Base-by-base conservation (phyloP, 2,888 invertebrate species). In the Xylocampa areola region DNA sequence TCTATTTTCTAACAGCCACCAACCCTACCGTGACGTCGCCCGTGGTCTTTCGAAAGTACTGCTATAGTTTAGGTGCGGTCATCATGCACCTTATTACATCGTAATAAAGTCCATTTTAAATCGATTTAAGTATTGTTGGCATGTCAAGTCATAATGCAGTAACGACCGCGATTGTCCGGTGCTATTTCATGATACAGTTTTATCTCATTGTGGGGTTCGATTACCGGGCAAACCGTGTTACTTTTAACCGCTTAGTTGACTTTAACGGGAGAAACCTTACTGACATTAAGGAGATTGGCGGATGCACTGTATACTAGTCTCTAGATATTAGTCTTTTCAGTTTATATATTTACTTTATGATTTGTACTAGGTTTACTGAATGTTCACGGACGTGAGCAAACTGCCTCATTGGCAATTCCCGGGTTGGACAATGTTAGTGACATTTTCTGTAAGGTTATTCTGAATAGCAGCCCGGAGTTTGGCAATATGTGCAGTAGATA, bases 131-230 rank as follows among this genome's bases (percentile, higher is more conserved):
- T 52, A 51, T 52, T 50, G 52, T 53, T 63, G 62, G 59, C 61
- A 74, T 72, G 78, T 80, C 77, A 74, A 75, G 73, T 62, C 72
- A 68, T 80, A 77, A 81, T 77, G 77, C 72, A 76, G 80, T 84
- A 88, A 86, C 81, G 82, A 81, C 82, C 76, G 77, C 75, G 64
- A 80, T 81, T 81, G 82, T 81, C 71, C 76, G 78, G 75, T 77
- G 77, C 84, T 86, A 85, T 84, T 84, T 82, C 77, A 76, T 79
- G 82, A 79, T 84, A 85, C 81, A 76, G 81, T 79, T 80, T 81
- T 74, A 77, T 75, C 69, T 63, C 67, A 62, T 51, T 76, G 70
- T 65, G 73, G 51, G 55, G 64, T 76, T 76, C 65, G 76, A 73
- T 76, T 76, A 75, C 74, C 30, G 67, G 67, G 39, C 57, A 65